A percentile compares a stretch with the other conserved stretches of the same genome.
These are phyloP conservation scores for Muraenolepis orangiensis DNA, from an alignment of 2,797 vertebrate genomes.

Conservation along the genomic window DNA sequence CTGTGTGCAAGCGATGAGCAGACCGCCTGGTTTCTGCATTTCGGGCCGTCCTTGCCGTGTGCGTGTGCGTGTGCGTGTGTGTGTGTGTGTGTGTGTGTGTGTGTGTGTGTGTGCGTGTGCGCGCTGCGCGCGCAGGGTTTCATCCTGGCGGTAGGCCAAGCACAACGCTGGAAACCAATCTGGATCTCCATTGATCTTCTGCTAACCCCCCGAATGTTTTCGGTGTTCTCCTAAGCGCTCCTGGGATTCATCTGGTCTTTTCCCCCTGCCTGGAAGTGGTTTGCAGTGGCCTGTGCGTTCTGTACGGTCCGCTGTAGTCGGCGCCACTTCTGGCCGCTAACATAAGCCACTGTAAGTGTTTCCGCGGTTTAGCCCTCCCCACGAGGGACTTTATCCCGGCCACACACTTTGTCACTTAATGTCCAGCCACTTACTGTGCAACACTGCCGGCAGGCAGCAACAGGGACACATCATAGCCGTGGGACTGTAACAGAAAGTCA, in stretches of 20 bases:
- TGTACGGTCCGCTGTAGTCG: background rate
- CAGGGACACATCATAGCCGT: background rate
- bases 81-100: no score
- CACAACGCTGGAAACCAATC: background rate
- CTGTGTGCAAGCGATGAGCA: background rate
- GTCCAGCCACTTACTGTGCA: background rate
- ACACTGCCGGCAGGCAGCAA: background rate
- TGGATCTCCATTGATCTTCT: background rate
- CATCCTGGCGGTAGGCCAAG: background rate
- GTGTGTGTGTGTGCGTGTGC: no score
- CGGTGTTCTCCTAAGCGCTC: background rate
- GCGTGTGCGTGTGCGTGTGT: no score
- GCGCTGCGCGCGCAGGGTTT: background rate
- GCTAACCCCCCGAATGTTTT: background rate
- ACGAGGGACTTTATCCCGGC: background rate
- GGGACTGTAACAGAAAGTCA: background rate
- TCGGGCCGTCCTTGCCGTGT: background rate
- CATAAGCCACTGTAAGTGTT: slow-evolving; percentile 1
- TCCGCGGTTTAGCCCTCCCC: background rate
- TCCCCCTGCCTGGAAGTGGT: background rate
- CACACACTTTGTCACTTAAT: background rate
- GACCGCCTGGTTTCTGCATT: background rate
- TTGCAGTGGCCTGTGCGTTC: background rate
- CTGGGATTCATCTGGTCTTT: background rate
- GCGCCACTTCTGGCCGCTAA: background rate